These are phyloP conservation scores for Maconellicoccus hirsutus DNA, from an alignment of 1,140 invertebrate genomes.

Conservation along the genomic window DNA sequence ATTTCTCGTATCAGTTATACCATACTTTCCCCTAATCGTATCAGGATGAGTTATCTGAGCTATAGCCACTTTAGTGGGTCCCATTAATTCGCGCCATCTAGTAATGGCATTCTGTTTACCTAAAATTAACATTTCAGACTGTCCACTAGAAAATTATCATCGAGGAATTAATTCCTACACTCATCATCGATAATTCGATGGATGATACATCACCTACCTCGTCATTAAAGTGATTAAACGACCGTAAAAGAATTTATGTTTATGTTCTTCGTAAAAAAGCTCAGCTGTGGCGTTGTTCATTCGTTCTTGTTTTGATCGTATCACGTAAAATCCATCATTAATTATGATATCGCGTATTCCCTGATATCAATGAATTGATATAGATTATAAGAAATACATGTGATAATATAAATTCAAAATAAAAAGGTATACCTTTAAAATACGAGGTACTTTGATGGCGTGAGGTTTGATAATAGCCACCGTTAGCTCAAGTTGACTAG, in stretches of 20 bases:
- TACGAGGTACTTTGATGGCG: constrained; percentile 52
- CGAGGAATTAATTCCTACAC: no score
- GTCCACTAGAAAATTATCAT: constrained; percentile 53
- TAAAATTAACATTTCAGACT: constrained; percentile 63
- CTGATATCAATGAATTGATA: constrained; percentile 30
- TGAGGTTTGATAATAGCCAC: constrained; percentile 65
- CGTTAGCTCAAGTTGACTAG: constrained; percentile 36
- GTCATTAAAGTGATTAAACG: constrained; percentile 74
- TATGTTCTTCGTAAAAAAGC: constrained; percentile 73
- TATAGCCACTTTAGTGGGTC: constrained; percentile 64
- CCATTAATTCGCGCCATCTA: constrained; percentile 70
- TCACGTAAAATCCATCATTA: constrained; percentile 59
- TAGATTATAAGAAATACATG: background rate
- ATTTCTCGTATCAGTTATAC: constrained; percentile 84
- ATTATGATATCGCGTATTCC: constrained; percentile 55
- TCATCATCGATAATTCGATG: constrained; percentile 18
- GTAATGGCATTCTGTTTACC: constrained; percentile 59
- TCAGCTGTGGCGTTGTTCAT: constrained; percentile 52
- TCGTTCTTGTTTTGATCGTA: constrained; percentile 50
- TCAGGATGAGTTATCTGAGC: constrained; percentile 63
- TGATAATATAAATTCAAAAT: no score
- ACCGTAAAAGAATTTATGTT: constrained; percentile 76
- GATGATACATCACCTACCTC: no score
- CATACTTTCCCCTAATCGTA: constrained; percentile 66
- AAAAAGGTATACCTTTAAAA: constrained; percentile 39